Conservation (phyloP, 2,113 vertebrate species). For the Todiramphus saurophagus region DNA sequence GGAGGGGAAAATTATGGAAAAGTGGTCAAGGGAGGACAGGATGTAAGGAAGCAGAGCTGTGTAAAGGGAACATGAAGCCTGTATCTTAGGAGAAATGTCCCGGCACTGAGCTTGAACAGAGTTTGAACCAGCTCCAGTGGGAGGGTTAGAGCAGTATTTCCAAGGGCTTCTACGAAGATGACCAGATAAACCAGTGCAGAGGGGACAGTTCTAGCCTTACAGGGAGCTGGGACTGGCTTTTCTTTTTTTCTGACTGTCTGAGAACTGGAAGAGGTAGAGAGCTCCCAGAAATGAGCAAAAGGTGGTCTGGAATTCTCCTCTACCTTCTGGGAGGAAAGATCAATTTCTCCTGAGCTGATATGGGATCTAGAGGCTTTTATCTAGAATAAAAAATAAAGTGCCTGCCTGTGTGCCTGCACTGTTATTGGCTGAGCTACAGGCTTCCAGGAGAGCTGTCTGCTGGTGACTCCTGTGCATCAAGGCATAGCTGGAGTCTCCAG, state of each 20-base stretch:
- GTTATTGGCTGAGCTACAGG: background rate
- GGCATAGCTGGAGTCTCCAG: background rate
- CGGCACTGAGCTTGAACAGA: background rate
- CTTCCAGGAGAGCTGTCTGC: background rate
- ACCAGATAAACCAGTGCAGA: background rate
- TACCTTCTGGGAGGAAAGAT: background rate
- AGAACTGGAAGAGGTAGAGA: background rate
- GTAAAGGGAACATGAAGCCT: background rate
- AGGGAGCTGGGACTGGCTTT: background rate
- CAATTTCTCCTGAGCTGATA: background rate
- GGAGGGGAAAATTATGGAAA: background rate
- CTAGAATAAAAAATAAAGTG: background rate
- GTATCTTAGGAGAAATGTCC: background rate
- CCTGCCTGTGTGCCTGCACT: background rate
- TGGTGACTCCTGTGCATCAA: background rate
- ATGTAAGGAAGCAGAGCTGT: accelerated
- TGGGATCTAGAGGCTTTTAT: background rate
- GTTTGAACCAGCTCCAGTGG: background rate
- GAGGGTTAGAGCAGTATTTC: background rate
- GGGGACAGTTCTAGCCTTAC: background rate
- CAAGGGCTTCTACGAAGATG: background rate
- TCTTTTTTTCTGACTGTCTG: background rate
- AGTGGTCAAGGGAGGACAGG: background rate
- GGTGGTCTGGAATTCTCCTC: background rate
- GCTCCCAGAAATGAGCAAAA: background rate